These are phyloP conservation scores for Dromaius novaehollandiae DNA, from an alignment of 2,113 vertebrate species.

Conservation along the genomic window DNA sequence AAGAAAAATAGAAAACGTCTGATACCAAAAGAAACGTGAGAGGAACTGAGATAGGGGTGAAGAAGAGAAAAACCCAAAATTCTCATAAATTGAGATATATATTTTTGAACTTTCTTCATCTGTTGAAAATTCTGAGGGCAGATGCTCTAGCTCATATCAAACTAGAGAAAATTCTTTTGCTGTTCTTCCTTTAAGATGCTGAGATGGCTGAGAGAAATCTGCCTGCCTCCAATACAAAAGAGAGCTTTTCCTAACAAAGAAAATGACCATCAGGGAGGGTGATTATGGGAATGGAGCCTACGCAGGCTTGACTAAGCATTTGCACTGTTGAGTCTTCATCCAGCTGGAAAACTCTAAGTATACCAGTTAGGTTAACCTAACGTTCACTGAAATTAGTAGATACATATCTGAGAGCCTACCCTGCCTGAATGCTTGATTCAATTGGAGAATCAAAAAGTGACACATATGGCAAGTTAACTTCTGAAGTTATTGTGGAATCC, in stretches of 20 bases:
- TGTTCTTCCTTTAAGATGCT: not conserved
- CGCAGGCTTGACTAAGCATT: not conserved
- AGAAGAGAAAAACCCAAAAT: not conserved
- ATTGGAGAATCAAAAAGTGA: not conserved
- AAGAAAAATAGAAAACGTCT: not conserved
- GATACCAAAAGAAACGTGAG: not conserved
- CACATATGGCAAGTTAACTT: not conserved
- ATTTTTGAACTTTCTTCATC: not conserved
- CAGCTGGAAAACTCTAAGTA: not conserved
- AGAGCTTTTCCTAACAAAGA: not conserved
- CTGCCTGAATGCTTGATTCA: not conserved
- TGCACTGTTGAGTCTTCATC: not conserved
- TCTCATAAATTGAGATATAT: not conserved
- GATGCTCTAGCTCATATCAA: not conserved
- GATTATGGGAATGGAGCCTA: not conserved
- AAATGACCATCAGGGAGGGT: not conserved
- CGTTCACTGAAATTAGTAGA: not conserved
- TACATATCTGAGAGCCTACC: fast-evolving
- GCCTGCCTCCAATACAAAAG: not conserved
- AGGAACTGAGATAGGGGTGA: not conserved
- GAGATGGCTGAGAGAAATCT: not conserved
- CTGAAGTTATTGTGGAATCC: not conserved
- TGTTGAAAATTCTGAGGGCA: not conserved
- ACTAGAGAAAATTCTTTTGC: not conserved
- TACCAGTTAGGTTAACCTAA: not conserved